Conservation (phyloP, 2,797 vertebrate genomes). For the Toxotes lorentzi region DNA sequence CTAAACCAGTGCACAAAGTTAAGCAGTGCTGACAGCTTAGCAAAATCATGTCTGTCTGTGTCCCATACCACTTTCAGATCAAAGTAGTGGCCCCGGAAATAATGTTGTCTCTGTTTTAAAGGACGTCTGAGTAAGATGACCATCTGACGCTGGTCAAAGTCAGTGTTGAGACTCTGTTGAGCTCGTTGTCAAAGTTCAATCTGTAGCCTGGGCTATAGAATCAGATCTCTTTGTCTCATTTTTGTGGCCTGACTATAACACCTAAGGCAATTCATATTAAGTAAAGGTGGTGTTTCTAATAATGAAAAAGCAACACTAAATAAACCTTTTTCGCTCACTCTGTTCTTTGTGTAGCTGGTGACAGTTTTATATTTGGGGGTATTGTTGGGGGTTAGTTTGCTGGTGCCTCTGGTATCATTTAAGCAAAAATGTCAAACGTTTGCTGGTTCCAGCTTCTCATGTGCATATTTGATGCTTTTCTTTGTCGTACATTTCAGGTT, state of each 20-base stretch:
- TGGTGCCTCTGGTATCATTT: too few relatives aligned
- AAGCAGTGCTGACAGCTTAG: not conserved
- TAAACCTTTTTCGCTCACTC: not conserved
- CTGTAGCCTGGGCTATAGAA: not conserved
- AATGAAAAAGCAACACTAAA: not conserved
- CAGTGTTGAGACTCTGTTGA: constrained; percentile 1
- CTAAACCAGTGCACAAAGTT: not conserved
- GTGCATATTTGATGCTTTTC: not conserved
- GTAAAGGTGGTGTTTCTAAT: not conserved
- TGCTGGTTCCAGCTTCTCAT: not conserved
- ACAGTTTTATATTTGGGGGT: not conserved
- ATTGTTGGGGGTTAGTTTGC: not conserved
- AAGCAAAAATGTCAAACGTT: not conserved
- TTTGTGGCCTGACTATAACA: not conserved
- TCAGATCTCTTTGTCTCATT: constrained; percentile 9
- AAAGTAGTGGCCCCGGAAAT: not conserved
- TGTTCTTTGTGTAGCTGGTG: not conserved
- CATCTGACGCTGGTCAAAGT: constrained; percentile 29
- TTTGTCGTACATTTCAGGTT: not conserved
- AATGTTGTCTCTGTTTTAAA: not conserved
- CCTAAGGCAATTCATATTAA: not conserved
- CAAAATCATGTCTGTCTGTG: not conserved
- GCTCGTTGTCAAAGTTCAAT: constrained; percentile 20
- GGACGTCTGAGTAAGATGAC: not conserved
- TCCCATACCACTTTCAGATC: not conserved